Evolutionary conservation across 1,140 invertebrate species (phyloP).

Genomic region (Magallana angulata): DNA sequence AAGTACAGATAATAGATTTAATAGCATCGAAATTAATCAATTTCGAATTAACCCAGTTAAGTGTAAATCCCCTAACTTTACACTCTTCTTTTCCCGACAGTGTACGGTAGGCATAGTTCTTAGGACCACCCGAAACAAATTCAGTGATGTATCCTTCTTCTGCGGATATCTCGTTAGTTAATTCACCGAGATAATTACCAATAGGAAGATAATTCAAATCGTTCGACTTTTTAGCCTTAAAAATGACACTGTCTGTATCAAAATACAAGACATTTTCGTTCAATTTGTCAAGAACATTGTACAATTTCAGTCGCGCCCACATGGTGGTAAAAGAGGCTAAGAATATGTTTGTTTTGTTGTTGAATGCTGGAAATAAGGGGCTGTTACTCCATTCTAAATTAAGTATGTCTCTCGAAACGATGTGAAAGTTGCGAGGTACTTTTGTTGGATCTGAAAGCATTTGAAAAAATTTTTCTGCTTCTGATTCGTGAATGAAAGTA

Average conservation of each 20-base stretch:
- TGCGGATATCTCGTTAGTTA: slow-evolving; percentile 49
- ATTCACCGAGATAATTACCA: slow-evolving; percentile 56
- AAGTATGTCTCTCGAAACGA: slow-evolving; percentile 54
- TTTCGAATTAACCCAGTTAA: too few relatives aligned
- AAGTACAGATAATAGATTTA: too few relatives aligned
- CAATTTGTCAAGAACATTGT: slow-evolving; percentile 66
- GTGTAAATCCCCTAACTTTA: too few relatives aligned
- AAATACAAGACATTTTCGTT: too few relatives aligned
- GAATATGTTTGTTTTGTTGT: slow-evolving; percentile 72
- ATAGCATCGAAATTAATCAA: too few relatives aligned
- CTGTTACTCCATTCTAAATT: slow-evolving; percentile 43
- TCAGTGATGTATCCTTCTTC: slow-evolving; percentile 49
- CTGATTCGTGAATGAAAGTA: slow-evolving; percentile 49
- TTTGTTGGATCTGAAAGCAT: slow-evolving; percentile 64
- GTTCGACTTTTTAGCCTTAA: too few relatives aligned
- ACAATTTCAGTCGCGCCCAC: slow-evolving; percentile 77
- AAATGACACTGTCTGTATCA: too few relatives aligned
- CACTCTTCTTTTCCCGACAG: too few relatives aligned
- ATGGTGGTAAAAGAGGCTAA: slow-evolving; percentile 77
- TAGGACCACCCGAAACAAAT: background rate
- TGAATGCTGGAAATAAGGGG: background rate
- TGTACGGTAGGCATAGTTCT: too few relatives aligned
- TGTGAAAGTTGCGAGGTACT: slow-evolving; percentile 47
- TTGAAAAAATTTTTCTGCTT: slow-evolving; percentile 63
- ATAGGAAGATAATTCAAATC: background rate